Percentiles rank a stretch among this genome's conserved stretches.
Conservation (phyloP, 2,888 invertebrate genomes). For the Hybos culiciformis region DNA sequence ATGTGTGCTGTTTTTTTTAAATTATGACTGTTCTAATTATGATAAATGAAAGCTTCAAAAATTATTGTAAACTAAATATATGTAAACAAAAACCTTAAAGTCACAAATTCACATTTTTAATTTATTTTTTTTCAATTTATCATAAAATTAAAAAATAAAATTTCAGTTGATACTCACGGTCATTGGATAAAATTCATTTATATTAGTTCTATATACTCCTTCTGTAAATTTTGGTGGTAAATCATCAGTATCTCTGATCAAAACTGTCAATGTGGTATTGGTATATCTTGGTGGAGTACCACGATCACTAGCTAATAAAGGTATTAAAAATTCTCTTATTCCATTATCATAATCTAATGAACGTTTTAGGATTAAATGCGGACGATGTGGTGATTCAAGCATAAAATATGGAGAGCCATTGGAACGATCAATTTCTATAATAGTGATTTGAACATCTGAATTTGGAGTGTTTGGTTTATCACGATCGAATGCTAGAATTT, state of each 20-base stretch:
- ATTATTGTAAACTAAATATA: no score
- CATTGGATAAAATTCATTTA: slow-evolving; percentile 70
- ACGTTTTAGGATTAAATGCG: slow-evolving; percentile 56
- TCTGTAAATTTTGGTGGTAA: slow-evolving; percentile 68
- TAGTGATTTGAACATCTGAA: slow-evolving; percentile 70
- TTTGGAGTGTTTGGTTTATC: slow-evolving; percentile 82
- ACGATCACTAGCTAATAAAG: slow-evolving; percentile 67
- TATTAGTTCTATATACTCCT: slow-evolving; percentile 63
- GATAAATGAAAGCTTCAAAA: no score
- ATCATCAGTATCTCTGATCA: slow-evolving; percentile 67
- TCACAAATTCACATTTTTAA: no score
- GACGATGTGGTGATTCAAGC: slow-evolving; percentile 66
- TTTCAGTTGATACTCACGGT: slow-evolving; percentile 43
- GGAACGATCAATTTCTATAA: slow-evolving; percentile 43
- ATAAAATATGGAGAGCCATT: slow-evolving; percentile 43
- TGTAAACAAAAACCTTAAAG: no score
- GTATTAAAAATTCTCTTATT: slow-evolving; percentile 58
- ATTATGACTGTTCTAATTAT: no score
- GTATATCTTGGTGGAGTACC: slow-evolving; percentile 62
- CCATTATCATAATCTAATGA: slow-evolving; percentile 70
- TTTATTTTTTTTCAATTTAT: no score
- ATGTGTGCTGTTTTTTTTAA: no score
- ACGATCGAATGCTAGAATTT: slow-evolving; percentile 65
- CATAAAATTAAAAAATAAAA: neutral
- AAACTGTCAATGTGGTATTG: slow-evolving; percentile 56